Evolutionary conservation across 2,797 vertebrate species (phyloP).

Genomic region (Discoglossus pictus): DNA sequence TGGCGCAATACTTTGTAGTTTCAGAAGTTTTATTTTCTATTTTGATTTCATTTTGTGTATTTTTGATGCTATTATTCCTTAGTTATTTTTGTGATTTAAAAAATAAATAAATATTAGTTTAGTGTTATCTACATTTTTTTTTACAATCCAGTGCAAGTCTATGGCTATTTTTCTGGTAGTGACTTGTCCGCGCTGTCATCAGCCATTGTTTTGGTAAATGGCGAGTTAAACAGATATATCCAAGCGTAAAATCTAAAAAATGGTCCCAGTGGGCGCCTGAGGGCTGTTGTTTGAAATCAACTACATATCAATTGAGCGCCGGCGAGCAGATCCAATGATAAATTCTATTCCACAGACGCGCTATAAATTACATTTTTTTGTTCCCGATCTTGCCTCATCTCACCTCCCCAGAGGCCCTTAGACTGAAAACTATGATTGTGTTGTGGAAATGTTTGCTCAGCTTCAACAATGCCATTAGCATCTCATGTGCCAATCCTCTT

Average conservation of each 20-base stretch:
- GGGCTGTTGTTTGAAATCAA: constrained; percentile 96
- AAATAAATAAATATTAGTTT: too few species aligned
- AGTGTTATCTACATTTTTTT: too few species aligned
- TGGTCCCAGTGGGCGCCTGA: constrained; percentile 88
- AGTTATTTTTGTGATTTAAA: too few species aligned
- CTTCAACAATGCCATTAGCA: constrained; percentile 81
- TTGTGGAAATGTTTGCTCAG: constrained; percentile 81
- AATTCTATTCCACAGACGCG: constrained; percentile 87
- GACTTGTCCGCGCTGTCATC: constrained; percentile 88
- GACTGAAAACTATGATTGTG: constrained; percentile 82
- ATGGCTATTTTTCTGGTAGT: constrained; percentile 55
- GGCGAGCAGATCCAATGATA: constrained; percentile 86
- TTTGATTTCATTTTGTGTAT: too few species aligned
- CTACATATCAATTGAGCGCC: constrained; percentile 95
- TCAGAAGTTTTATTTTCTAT: too few species aligned
- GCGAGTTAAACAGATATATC: constrained; percentile 99
- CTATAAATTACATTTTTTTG: constrained; percentile 91
- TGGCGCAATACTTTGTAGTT: too few species aligned
- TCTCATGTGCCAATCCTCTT: constrained; percentile 65
- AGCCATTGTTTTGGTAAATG: constrained; percentile 92
- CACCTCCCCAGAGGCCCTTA: constrained; percentile 82
- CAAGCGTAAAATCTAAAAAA: constrained; percentile 99
- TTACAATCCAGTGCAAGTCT: constrained; percentile 26
- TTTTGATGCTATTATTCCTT: too few species aligned
- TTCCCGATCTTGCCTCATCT: constrained; percentile 82